Conservation (phyloP, 2,888 invertebrate species). For the Alviniconcha strummeri region DNA sequence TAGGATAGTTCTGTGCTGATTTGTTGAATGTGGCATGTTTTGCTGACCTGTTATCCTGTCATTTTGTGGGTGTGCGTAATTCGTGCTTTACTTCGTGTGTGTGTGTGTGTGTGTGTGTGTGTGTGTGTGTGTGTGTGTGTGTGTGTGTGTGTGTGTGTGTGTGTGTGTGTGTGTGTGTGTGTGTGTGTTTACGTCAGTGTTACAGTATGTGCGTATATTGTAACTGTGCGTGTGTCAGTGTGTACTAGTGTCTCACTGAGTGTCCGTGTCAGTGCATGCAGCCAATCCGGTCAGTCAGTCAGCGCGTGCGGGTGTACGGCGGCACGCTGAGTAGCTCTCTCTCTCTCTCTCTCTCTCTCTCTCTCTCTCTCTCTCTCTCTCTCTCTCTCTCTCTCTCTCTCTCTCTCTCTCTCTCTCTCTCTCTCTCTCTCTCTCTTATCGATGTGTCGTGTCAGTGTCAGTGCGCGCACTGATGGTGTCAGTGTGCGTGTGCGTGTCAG, state of each 20-base stretch:
- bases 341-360: background rate
- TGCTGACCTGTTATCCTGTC: too few relatives aligned
- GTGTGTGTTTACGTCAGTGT: background rate
- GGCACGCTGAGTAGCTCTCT: background rate
- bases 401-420: background rate
- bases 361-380: background rate
- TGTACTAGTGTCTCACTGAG: slow-evolving; percentile 11
- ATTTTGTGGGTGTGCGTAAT: too few relatives aligned
- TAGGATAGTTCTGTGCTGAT: too few relatives aligned
- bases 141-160: too few relatives aligned
- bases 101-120: too few relatives aligned
- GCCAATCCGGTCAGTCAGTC: too few relatives aligned
- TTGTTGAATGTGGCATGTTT: too few relatives aligned
- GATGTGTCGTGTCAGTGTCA: background rate
- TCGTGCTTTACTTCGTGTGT: background rate
- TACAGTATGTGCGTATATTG: background rate
- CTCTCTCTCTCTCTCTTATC: background rate
- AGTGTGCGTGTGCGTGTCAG: background rate
- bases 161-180: too few relatives aligned
- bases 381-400: background rate
- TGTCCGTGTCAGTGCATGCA: background rate
- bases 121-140: too few relatives aligned
- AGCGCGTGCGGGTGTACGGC: background rate
- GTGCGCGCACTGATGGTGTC: background rate
- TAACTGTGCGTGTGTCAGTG: background rate